Percentiles rank a stretch among this genome's conserved stretches.
phyloP scores from a whole-genome alignment of 2,113 vertebrate genomes.

The Microtus ochrogaster region DNA sequence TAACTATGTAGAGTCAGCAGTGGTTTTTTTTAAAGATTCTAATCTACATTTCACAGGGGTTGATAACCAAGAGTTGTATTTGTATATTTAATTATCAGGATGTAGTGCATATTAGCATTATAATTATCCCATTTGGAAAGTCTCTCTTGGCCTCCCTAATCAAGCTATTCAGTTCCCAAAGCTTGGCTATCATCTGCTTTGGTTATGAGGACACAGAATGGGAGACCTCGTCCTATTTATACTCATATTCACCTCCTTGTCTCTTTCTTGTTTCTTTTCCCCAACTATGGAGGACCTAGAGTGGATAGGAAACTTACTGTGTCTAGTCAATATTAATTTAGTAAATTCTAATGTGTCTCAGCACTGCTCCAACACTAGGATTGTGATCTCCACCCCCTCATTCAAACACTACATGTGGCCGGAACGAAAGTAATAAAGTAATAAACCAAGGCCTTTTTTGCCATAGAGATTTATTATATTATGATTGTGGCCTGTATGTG shows the following conservation, averaged over 20 bases:
- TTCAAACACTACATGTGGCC: background rate
- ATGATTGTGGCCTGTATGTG: background rate
- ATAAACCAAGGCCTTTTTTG: background rate
- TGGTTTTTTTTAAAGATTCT: background rate
- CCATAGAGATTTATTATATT: background rate
- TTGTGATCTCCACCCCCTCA: background rate
- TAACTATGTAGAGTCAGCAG: background rate
- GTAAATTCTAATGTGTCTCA: background rate
- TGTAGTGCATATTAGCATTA: background rate
- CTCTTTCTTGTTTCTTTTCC: background rate
- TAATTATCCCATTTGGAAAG: background rate
- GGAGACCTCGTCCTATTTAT: background rate
- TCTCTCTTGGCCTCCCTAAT: background rate
- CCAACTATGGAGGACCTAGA: background rate
- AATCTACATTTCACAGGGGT: background rate
- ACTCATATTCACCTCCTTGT: fast-evolving
- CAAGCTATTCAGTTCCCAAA: background rate
- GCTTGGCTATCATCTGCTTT: background rate
- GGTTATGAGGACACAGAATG: background rate
- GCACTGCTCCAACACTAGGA: background rate
- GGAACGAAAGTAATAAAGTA: background rate
- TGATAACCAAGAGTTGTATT: background rate
- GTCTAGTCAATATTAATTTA: background rate
- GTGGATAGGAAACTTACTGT: background rate
- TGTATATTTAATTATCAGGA: background rate